These are phyloP conservation scores for Euphydryas editha DNA, from an alignment of 2,888 invertebrate species.

Conservation along the genomic window DNA sequence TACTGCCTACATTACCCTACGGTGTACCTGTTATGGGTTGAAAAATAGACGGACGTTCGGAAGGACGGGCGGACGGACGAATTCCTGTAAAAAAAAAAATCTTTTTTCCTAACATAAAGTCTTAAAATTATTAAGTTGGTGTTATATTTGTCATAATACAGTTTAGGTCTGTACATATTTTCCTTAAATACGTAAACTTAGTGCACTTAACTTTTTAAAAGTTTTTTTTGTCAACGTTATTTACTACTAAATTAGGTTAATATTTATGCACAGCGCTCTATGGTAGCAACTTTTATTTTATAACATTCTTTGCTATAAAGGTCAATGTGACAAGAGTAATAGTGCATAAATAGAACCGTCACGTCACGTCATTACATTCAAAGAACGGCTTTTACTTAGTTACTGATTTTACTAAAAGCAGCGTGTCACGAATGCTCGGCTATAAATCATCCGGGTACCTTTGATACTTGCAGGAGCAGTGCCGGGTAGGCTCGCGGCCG, in stretches of 20 bases:
- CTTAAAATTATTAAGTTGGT: no score
- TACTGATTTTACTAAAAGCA: constrained; percentile 39
- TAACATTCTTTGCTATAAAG: constrained; percentile 7
- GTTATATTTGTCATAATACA: no score
- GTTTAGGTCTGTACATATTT: background rate
- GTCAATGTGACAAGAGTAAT: constrained; percentile 32
- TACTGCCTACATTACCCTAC: no score
- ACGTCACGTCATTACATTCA: constrained; percentile 33
- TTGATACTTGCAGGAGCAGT: constrained; percentile 58
- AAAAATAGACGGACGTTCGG: no score
- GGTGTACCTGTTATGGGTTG: no score
- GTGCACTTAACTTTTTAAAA: background rate
- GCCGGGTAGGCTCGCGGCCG: constrained; percentile 66
- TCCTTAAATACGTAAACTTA: background rate
- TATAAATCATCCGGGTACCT: constrained; percentile 70
- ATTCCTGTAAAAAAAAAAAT: no score
- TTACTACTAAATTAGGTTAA: background rate
- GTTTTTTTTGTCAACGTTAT: background rate
- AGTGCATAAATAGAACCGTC: constrained; percentile 32
- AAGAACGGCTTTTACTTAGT: constrained; percentile 35
- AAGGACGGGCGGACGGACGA: no score
- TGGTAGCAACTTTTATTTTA: background rate
- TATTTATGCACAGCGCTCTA: constrained; percentile 1
- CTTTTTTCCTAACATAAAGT: no score
- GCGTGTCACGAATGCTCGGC: constrained; percentile 66